A percentile compares a stretch with the other conserved stretches of the same genome.
Evolutionary conservation across 2,797 vertebrate species (phyloP).

Genomic region (Gymnodraco acuticeps): DNA sequence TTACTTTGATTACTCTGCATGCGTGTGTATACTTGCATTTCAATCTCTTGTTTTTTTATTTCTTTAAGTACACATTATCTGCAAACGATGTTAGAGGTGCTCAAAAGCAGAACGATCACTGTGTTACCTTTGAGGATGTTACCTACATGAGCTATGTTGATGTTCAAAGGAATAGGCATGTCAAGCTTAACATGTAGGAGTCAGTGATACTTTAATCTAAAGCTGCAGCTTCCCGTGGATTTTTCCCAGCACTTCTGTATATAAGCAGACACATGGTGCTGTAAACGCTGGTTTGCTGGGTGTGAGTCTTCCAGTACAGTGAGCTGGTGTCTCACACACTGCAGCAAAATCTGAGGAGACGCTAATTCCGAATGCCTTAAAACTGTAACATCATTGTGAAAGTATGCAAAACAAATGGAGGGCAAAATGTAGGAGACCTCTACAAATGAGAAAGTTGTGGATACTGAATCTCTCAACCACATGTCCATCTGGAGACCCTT

Average conservation of each 20-base stretch:
- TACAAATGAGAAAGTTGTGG: conserved; percentile 49
- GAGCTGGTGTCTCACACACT: conserved; percentile 44
- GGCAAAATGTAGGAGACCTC: conserved; percentile 40
- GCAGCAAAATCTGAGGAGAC: conserved; percentile 43
- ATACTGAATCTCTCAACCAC: conserved; percentile 59
- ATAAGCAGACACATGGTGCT: conserved; percentile 40
- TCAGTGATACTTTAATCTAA: conserved; percentile 65
- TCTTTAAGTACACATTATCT: conserved; percentile 15
- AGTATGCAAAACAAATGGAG: conserved; percentile 57
- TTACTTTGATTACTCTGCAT: conserved; percentile 60
- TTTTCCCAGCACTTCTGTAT: conserved; percentile 28
- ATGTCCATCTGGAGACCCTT: conserved; percentile 47
- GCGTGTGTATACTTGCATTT: conserved; percentile 15
- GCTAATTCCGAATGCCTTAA: conserved; percentile 44
- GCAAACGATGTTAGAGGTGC: neutral
- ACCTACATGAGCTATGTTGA: conserved; percentile 23
- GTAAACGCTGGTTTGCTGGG: conserved; percentile 23
- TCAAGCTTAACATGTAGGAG: conserved; percentile 62
- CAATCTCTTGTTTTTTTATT: neutral
- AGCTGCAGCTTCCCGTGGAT: conserved; percentile 53
- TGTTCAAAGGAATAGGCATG: conserved; percentile 59
- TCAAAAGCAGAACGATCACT: conserved; percentile 6
- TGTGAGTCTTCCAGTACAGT: conserved; percentile 28
- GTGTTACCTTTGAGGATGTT: conserved; percentile 10
- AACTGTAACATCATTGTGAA: conserved; percentile 59